Base-by-base conservation (phyloP, 2,888 invertebrate species). In the Sinotaia quadrata region DNA sequence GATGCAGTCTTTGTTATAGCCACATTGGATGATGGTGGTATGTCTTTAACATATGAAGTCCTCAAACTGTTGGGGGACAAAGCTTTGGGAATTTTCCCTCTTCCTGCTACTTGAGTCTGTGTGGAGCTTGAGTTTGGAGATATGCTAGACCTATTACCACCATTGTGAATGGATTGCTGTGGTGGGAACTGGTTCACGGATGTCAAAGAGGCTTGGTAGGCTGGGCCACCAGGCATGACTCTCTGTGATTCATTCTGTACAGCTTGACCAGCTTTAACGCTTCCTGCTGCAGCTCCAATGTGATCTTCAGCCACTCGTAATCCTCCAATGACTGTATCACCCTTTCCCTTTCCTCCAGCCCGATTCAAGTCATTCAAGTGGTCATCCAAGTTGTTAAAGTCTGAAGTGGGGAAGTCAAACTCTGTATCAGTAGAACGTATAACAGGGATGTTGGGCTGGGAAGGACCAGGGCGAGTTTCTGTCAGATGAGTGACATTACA, bases 341-440 rank as follows among this genome's bases (percentile, higher is more conserved):
- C n/a, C 18, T 7, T 18, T 15, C 21, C 18, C 47, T 47, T 47
- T n/a, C 24, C 47, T 4, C 73, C 77, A 27, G 75, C 77, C 57
- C 79, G 77, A 71, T 83, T 83, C 36, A 84, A 74, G 75, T 84
- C 84, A 78, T 84, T 84, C 41, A 84, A 47, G 36, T 79, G 51
- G 5, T 65, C 80, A 36, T 81, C 80, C 27, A 79, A 74, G 75
- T 81, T 78, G 67, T 82, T 83, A 68, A 84, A 83, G 74, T 83
- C 83, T 29, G 82, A 80, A 2, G 82, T 82, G 4, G 81, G 81
- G 68, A 82, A 82, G 60, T 84, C 84, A 75, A 82, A 80, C 37
- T 83, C 82, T 36, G 82, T 81, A 67, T 83, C 83, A 18, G 80
- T 78, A 21, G 83, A 83, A 59, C 76, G 74, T 0, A 78, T 67